phyloP scores from a whole-genome alignment of 2,797 vertebrate species.

The Gallinago stenura region DNA sequence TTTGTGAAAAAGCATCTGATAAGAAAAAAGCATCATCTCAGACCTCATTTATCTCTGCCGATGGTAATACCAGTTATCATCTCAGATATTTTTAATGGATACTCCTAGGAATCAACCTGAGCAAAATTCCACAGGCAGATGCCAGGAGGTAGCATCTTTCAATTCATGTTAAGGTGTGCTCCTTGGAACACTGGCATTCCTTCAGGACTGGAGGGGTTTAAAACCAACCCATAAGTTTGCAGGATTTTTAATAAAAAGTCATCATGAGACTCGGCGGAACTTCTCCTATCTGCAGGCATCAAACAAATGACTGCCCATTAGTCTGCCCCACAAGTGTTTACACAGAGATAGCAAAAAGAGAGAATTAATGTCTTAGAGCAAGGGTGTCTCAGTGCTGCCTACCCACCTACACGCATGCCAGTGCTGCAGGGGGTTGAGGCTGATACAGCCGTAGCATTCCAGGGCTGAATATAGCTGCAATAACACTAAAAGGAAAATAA shows the following conservation, averaged over 20 bases:
- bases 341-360: background rate
- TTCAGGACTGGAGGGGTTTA: background rate
- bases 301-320: background rate
- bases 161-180: background rate
- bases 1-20: background rate
- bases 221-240: background rate
- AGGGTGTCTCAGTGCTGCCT: background rate
- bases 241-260: background rate
- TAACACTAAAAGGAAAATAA: conserved; percentile 52
- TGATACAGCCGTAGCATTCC: conserved; percentile 1
- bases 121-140: background rate
- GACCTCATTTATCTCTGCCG: background rate
- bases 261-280: background rate
- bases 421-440: background rate
- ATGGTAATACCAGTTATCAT: background rate
- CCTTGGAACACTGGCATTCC: background rate
- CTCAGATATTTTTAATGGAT: background rate
- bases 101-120: background rate
- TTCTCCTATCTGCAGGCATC: background rate
- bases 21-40: background rate
- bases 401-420: background rate
- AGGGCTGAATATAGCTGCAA: conserved; percentile 48
- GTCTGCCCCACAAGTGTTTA: background rate
- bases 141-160: background rate
- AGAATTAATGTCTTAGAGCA: background rate